Conservation (phyloP, 2,888 invertebrate genomes). For the Polydrusus cervinus region DNA sequence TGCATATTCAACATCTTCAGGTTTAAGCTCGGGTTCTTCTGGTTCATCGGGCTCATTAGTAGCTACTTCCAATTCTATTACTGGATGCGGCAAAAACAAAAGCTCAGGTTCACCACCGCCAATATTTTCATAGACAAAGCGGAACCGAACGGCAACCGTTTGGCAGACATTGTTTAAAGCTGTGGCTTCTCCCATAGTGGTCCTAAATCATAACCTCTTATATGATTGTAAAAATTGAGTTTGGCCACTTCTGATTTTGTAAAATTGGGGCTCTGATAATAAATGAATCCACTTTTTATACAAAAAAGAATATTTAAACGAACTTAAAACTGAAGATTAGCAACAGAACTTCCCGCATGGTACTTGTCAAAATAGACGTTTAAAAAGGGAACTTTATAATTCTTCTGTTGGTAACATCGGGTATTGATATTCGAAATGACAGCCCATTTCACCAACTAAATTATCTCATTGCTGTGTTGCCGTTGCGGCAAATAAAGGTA, state of each 20-base stretch:
- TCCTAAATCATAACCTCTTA: slow-evolving; percentile 57
- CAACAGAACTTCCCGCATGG: slow-evolving; percentile 64
- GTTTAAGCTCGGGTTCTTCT: slow-evolving; percentile 63
- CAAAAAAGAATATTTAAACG: slow-evolving; percentile 20
- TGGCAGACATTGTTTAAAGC: slow-evolving; percentile 62
- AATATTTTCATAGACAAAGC: slow-evolving; percentile 65
- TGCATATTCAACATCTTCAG: slow-evolving; percentile 73
- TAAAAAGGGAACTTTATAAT: slow-evolving; percentile 52
- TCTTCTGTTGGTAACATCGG: slow-evolving; percentile 32
- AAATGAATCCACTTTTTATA: slow-evolving; percentile 21
- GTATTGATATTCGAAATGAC: neutral
- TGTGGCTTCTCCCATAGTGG: slow-evolving; percentile 67
- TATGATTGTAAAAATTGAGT: neutral
- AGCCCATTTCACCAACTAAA: slow-evolving; percentile 25
- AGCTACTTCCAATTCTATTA: slow-evolving; percentile 65
- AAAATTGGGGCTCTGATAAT: neutral
- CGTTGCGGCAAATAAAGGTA: neutral
- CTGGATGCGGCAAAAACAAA: slow-evolving; percentile 66
- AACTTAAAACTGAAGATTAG: slow-evolving; percentile 41
- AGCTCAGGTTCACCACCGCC: slow-evolving; percentile 64
- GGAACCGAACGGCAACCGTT: slow-evolving; percentile 67
- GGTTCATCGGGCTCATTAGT: slow-evolving; percentile 61
- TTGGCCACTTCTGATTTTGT: slow-evolving; percentile 33
- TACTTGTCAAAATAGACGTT: slow-evolving; percentile 60
- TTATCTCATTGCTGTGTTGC: neutral